Percentiles rank a stretch among this genome's conserved stretches.
These are phyloP conservation scores for Pachypsylla venusta DNA, from an alignment of 1,140 invertebrate species.

Conservation along the genomic window DNA sequence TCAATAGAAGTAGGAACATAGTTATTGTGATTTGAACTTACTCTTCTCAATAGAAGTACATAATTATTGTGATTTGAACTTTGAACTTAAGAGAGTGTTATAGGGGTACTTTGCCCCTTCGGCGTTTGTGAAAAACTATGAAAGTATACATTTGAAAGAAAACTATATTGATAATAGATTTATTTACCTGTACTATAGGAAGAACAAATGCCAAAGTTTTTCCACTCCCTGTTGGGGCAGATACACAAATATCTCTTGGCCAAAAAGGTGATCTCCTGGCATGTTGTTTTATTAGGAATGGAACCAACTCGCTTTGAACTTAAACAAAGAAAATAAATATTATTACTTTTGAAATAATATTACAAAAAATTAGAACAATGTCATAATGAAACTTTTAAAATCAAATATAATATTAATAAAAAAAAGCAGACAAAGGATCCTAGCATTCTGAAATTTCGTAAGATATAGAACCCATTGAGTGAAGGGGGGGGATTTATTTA, in stretches of 20 bases:
- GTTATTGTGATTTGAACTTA: no score
- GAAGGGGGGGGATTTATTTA: no score
- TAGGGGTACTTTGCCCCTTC: no score
- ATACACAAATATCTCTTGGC: constrained; percentile 85
- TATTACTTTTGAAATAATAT: no score
- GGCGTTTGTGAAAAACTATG: no score
- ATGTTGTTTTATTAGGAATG: constrained; percentile 46
- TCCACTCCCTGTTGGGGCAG: constrained; percentile 93
- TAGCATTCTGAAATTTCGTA: background rate
- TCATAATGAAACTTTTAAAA: background rate
- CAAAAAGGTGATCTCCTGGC: constrained; percentile 44
- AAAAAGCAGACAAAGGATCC: background rate
- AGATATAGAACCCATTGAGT: no score
- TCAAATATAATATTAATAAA: background rate
- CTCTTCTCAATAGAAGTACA: no score
- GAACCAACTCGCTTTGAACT: constrained; percentile 73
- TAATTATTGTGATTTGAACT: no score
- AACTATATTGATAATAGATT: constrained; percentile 23
- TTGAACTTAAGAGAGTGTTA: no score
- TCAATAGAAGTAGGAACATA: no score
- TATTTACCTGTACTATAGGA: constrained; percentile 63
- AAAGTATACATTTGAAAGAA: no score
- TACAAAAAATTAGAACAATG: background rate
- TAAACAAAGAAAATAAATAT: constrained; percentile 29
- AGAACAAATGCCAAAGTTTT: constrained; percentile 92